Evolutionary conservation across 1,140 invertebrate genomes (phyloP), one percentile per base, ranked within the genome.

Genomic region (Lasaia peninsularis): DNA sequence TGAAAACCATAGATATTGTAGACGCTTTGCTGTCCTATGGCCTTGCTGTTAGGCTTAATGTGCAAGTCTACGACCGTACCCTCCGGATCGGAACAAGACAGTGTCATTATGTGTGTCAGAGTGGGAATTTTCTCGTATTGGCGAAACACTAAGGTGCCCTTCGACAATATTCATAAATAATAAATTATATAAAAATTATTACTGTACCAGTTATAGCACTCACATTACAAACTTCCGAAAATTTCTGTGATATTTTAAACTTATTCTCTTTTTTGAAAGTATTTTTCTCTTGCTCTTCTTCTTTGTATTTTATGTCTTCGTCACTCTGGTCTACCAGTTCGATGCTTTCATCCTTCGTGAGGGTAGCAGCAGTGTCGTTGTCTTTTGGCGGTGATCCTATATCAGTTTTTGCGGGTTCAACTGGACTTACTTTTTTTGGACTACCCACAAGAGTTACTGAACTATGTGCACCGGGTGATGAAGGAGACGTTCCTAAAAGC

Each of bases 391-490:
- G 71, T 5, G 73, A 70, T 40, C 66, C 73, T 9, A 67, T 63
- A 1, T 67, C 50, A 58, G 67, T 73, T 12, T 59, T 52, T 6
- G 40, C 49, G 3, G 58, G 31, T 18, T 81, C 72, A 5, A 74
- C 74, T 20, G 86, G 82, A 60, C 78, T 85, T 0, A 60, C 53
- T 49, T 78, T 76, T 53, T 88, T 88, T n/a, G 86, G 86, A 60
- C 81, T 89, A 4, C 92, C 93, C 0, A 95, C 92, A 51, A 95
- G 73, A 2, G 94, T 95, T 8, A 93, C 92, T 2, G 93, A 93
- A 67, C 93, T 95, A 1, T 94, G 72, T 56, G 93, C 94, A 32
- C 94, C 93, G 0, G 94, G 94, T 0, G 94, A 95, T 0, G 93
- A 93, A 35, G 93, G 80, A n/a, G 78, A 77, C 58, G 78, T 76